A percentile compares a stretch with the other conserved stretches of the same genome.
These are phyloP conservation scores for Scalopus aquaticus DNA, from an alignment of 2,113 vertebrate species.

Conservation along the genomic window DNA sequence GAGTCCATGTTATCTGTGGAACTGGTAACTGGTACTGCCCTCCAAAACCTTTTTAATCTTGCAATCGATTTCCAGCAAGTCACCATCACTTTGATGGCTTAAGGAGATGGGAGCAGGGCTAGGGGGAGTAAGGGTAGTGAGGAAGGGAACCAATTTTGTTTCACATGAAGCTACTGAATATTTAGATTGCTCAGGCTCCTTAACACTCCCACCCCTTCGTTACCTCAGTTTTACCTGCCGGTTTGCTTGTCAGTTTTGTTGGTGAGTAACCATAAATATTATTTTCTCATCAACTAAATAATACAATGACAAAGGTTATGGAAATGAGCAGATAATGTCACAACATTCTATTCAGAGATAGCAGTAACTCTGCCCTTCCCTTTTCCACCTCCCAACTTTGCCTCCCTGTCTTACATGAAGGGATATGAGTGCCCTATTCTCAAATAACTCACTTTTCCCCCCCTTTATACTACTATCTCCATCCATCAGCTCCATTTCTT, in stretches of 20 bases:
- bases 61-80: conserved; percentile 10
- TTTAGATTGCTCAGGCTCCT: background rate
- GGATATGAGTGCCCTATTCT: background rate
- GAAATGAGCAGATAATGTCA: background rate
- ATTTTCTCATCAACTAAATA: conserved; percentile 42
- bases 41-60: background rate
- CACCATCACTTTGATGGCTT: background rate
- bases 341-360: background rate
- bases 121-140: no score
- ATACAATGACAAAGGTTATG: background rate
- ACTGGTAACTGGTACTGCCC: background rate
- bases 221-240: background rate
- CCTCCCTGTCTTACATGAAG: background rate
- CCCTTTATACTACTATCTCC: background rate
- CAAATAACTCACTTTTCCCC: background rate
- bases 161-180: background rate
- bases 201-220: background rate
- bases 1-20: background rate
- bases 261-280: conserved; percentile 19
- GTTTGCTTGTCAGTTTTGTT: background rate
- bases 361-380: background rate
- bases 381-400: background rate
- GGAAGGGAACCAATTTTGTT: background rate
- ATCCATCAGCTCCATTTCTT: background rate
- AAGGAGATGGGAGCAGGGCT: background rate